Base-by-base conservation (phyloP, 2,888 invertebrate species). In the Lepidocyrtoides sp. region DNA sequence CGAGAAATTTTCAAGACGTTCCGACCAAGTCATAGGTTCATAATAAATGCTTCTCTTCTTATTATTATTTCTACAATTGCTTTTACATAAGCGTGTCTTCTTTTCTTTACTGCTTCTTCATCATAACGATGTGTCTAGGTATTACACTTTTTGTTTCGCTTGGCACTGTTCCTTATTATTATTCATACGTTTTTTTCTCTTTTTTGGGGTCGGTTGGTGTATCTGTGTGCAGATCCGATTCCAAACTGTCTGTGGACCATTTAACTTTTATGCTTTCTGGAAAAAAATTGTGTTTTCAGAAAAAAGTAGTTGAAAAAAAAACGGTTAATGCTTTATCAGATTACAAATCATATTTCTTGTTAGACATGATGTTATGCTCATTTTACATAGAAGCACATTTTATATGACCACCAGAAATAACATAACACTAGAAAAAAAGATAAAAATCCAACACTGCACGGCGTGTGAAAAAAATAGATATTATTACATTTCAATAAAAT, bases 181-280 rank as follows among this genome's bases (percentile, higher is more conserved):
- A 41, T 41, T 57, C 20, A 57, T 57, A 20, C 10, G 1, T 20
- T 20, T 57, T 57, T 20, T 57, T 20, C 20, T 20, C 20, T 20
- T 20, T 20, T 20, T 57, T 2, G 1, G 10, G 20, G 41, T 41
- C 41, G 41, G 4, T 41, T 41, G 4, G 20, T 26, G 8, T 23
- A 1, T 66, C n/a, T 66, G 2, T 32, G 36, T 17, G 69, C 12
- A 14, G 32, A 51, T 54, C 8, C 0, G 72, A 29, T 54, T 29
- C 84, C 72, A 51, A 84, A 84, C 84, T 69, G 84, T 69, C 84
- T 84, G 32, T 44, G 48, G 32, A 84, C 84, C 84, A 84, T 84
- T 72, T 72, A 29, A 51, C 51, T 72, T 84, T 69, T 17, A 72
- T 36, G 20, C 3, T 1, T 69, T 69, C 36, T 36, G 17, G 36